Conservation (phyloP, 2,113 vertebrate genomes). For the Peromyscus californicus region DNA sequence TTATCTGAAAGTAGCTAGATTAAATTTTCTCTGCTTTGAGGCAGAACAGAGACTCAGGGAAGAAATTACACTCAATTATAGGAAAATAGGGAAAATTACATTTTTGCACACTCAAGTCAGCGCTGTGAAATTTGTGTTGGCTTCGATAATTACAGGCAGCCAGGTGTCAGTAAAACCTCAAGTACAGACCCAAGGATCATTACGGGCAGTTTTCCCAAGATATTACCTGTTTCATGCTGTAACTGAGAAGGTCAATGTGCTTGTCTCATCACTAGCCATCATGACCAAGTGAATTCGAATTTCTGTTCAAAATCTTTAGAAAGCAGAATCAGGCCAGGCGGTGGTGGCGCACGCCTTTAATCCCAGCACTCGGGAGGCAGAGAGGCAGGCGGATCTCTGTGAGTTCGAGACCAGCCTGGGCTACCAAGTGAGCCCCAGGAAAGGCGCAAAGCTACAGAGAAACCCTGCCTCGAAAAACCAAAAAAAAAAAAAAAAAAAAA, state of each 20-base stretch:
- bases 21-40: conserved; percentile 72
- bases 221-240: not conserved
- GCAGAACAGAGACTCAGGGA: conserved; percentile 60
- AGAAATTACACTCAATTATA: conserved; percentile 73
- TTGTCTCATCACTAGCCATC: not conserved
- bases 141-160: conserved; percentile 56
- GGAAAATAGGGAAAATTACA: conserved; percentile 64
- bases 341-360: no score
- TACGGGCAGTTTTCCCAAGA: not conserved
- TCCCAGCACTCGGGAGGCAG: no score
- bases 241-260: not conserved
- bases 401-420: no score
- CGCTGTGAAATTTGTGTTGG: conserved; percentile 65
- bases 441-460: no score
- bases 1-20: conserved; percentile 69
- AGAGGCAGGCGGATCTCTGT: no score
- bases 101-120: conserved; percentile 70
- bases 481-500: no score
- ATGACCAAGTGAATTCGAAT: not conserved
- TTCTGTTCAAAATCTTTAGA: conserved; percentile 30
- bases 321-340: not conserved
- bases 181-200: not conserved
- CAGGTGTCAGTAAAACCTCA: conserved; percentile 59
- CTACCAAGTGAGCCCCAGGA: no score
- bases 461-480: no score